Percentiles rank a stretch among this genome's conserved stretches.
phyloP scores from a whole-genome alignment of 2,797 vertebrate genomes.

The Eremophila alpestris region DNA sequence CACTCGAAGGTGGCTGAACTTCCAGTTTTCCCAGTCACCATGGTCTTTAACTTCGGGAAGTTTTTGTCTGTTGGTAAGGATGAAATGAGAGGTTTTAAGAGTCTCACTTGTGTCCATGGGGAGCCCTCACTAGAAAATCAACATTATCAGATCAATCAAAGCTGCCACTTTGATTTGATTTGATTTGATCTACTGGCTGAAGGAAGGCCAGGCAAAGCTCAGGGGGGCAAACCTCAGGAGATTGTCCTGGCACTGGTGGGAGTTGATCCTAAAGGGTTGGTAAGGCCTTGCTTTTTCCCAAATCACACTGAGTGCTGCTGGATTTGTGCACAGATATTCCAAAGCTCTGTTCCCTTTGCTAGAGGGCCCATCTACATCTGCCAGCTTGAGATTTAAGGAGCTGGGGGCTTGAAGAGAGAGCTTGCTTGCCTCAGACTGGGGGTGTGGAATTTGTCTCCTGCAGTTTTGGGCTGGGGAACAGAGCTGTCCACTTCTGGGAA shows the following conservation, averaged over 20 bases:
- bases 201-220: background rate
- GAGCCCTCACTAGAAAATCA: background rate
- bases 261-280: background rate
- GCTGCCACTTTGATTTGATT: too few species aligned
- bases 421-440: background rate
- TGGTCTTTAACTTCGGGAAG: background rate
- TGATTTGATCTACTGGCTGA: too few species aligned
- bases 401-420: background rate
- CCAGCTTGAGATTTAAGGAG: background rate
- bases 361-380: background rate
- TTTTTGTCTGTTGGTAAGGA: constrained; percentile 53
- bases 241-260: background rate
- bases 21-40: constrained; percentile 31
- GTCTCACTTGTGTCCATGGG: fast-evolving
- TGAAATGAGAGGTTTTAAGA: fast-evolving
- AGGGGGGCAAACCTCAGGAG: background rate
- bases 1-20: constrained; percentile 69
- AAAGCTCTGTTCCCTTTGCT: background rate
- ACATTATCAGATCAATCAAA: background rate
- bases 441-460: background rate
- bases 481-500: background rate
- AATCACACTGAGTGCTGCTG: fast-evolving
- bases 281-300: background rate
- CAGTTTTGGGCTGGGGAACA: background rate
- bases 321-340: background rate